A percentile compares a stretch with the other conserved stretches of the same genome.
phyloP scores from a whole-genome alignment of 2,888 invertebrate genomes.

The Troglohyphantes excavatus region DNA sequence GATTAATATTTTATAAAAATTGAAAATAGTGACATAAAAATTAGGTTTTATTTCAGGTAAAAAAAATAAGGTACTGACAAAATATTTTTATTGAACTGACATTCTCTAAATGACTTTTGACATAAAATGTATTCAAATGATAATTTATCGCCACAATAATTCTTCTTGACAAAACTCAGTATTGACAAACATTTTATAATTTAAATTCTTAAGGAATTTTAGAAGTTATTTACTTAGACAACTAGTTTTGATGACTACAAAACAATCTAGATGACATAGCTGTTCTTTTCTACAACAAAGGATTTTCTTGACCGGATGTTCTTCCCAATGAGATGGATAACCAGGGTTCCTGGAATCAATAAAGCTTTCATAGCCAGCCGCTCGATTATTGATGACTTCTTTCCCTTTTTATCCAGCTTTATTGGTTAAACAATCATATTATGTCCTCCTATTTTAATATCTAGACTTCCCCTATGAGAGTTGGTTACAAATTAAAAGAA shows the following conservation, averaged over 20 bases:
- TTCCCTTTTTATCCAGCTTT: conserved; percentile 74
- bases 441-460: conserved; percentile 70
- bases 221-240: neutral
- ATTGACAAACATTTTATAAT: too few species aligned
- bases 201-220: neutral
- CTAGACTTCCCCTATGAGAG: conserved; percentile 53
- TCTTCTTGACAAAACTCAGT: too few species aligned
- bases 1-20: too few species aligned
- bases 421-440: conserved; percentile 79
- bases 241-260: neutral
- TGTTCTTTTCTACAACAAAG: conserved; percentile 25
- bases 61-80: too few species aligned
- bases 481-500: conserved; percentile 59
- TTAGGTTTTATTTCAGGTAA: too few species aligned
- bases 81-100: too few species aligned
- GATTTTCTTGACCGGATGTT: conserved; percentile 72
- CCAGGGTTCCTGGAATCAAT: conserved; percentile 68
- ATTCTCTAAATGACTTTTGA: too few species aligned
- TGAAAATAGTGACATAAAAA: too few species aligned
- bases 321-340: conserved; percentile 70
- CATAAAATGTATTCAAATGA: too few species aligned
- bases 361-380: conserved; percentile 78
- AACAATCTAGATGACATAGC: neutral
- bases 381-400: conserved; percentile 77
- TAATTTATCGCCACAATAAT: too few species aligned